phyloP scores from a whole-genome alignment of 2,888 invertebrate genomes.

The Lissocephala sabroskyi region DNA sequence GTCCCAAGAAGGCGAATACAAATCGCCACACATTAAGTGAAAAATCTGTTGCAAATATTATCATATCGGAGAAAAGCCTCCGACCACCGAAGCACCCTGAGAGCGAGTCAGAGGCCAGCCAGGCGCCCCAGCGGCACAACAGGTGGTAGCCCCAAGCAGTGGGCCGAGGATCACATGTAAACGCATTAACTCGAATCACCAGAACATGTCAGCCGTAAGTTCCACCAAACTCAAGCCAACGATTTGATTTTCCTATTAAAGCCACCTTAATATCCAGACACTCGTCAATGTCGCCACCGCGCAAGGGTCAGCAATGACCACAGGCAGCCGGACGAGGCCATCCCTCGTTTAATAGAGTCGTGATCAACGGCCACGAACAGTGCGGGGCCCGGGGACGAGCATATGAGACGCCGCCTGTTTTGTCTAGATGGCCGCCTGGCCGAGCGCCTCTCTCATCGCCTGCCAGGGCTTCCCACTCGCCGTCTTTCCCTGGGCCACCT shows the following conservation, averaged over 20 bases:
- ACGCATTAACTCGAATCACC: slow-evolving; percentile 29
- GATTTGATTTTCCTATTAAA: slow-evolving; percentile 34
- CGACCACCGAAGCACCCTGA: too few species aligned
- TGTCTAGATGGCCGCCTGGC: too few species aligned
- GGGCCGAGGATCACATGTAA: slow-evolving; percentile 6
- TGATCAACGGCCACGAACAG: slow-evolving; percentile 61
- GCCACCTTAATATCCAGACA: slow-evolving; percentile 31
- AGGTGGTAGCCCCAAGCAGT: slow-evolving; percentile 6
- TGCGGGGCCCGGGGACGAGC: slow-evolving; percentile 14
- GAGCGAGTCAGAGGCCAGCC: too few species aligned
- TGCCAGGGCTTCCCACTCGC: too few species aligned
- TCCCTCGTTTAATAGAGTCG: slow-evolving; percentile 61
- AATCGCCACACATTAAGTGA: slow-evolving; percentile 19
- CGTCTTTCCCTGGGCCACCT: too few species aligned
- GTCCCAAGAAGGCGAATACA: slow-evolving; percentile 1
- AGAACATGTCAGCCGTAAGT: slow-evolving; percentile 38
- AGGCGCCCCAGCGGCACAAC: slow-evolving; percentile 10
- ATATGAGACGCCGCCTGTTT: slow-evolving; percentile 16
- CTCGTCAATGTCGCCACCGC: slow-evolving; percentile 53
- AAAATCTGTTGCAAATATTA: neutral
- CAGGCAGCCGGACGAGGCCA: neutral
- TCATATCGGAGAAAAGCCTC: neutral
- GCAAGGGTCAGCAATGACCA: slow-evolving; percentile 33
- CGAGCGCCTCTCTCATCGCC: too few species aligned
- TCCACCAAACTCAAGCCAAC: slow-evolving; percentile 15